A percentile compares a stretch with the other conserved stretches of the same genome.
Conservation (phyloP, 2,113 vertebrate species). For the Lagenorhynchus albirostris region DNA sequence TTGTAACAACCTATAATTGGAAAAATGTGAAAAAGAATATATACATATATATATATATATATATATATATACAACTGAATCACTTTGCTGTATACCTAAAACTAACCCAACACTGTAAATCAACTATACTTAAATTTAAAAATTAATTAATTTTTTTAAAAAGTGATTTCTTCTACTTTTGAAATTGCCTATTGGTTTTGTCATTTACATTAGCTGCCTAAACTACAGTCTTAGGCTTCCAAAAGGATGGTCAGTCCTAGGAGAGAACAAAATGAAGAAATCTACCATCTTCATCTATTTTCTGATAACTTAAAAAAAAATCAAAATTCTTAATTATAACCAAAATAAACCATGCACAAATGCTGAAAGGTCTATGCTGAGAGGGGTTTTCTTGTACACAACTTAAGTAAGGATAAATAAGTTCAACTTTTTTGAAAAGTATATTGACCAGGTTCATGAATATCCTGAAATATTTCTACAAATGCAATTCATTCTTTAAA, state of each 20-base stretch:
- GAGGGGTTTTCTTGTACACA: neutral
- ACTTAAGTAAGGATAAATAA: neutral
- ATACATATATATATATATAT: too few species aligned
- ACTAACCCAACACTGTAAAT: too few species aligned
- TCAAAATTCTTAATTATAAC: neutral
- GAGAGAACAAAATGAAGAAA: neutral
- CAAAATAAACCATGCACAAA: neutral
- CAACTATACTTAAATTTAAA: too few species aligned
- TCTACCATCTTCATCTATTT: neutral
- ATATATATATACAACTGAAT: too few species aligned
- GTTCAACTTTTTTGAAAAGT: neutral
- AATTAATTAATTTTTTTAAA: too few species aligned
- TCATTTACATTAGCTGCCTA: neutral
- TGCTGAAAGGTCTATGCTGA: neutral
- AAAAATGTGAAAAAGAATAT: too few species aligned
- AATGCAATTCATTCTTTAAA: neutral
- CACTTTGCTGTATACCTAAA: too few species aligned
- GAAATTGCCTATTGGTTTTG: neutral
- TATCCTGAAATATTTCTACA: neutral
- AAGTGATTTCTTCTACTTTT: neutral
- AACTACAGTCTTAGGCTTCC: rapidly evolving
- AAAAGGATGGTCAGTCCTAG: neutral
- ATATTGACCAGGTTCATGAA: neutral
- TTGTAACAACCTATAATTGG: too few species aligned
- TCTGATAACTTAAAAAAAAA: neutral